phyloP scores from a whole-genome alignment of 2,797 vertebrate species.

The Rhadinocentrus ornatus region DNA sequence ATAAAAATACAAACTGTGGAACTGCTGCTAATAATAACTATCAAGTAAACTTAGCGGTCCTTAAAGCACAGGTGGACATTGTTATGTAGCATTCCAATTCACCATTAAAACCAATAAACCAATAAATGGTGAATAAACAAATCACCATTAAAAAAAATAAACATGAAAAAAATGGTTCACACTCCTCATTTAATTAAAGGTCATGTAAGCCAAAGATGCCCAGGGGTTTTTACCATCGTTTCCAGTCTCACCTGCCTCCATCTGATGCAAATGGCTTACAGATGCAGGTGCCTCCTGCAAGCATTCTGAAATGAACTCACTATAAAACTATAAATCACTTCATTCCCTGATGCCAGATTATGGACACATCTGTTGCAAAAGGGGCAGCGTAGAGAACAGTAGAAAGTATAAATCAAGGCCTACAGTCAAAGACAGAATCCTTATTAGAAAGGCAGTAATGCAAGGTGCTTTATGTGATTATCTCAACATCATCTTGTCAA shows the following conservation, averaged over 20 bases:
- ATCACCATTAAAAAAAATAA: slow-evolving; percentile 10
- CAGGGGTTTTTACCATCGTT: slow-evolving; percentile 40
- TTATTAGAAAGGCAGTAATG: slow-evolving; percentile 70
- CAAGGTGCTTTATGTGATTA: slow-evolving; percentile 66
- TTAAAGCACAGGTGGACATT: background rate
- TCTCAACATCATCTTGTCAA: slow-evolving; percentile 74
- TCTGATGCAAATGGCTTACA: slow-evolving; percentile 68
- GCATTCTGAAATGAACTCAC: slow-evolving; percentile 70
- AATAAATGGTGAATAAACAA: slow-evolving; percentile 8
- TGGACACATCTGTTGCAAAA: slow-evolving; percentile 66
- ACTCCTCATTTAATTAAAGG: slow-evolving; percentile 38
- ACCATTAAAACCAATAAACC: slow-evolving; percentile 7
- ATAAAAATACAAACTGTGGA: too few relatives aligned
- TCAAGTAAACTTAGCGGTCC: too few relatives aligned
- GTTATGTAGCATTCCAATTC: background rate
- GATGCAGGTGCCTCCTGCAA: slow-evolving; percentile 68
- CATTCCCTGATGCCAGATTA: slow-evolving; percentile 72
- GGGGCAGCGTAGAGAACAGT: slow-evolving; percentile 39
- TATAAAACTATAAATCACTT: slow-evolving; percentile 77
- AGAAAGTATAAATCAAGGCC: slow-evolving; percentile 60
- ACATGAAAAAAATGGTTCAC: slow-evolving; percentile 10
- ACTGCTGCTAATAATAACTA: too few relatives aligned
- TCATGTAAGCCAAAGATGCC: slow-evolving; percentile 18
- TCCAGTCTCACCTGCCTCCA: slow-evolving; percentile 39
- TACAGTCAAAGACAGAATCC: slow-evolving; percentile 55